Evolutionary conservation across 2,113 vertebrate species (phyloP).

Genomic region (Leiothrix lutea): DNA sequence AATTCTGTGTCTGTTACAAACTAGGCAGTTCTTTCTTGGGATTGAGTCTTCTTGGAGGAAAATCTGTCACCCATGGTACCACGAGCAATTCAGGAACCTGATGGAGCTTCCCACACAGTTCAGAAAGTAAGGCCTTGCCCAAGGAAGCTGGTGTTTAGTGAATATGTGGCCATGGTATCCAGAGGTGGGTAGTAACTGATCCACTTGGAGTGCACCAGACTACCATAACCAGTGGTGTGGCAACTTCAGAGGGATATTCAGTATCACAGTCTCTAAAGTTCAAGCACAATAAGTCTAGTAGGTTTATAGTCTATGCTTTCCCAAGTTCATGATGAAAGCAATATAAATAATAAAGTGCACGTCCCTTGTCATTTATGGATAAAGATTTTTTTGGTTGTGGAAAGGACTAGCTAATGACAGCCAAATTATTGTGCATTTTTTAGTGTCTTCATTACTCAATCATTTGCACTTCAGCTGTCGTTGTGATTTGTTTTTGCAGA

Average conservation of each 20-base stretch:
- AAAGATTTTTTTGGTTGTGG: not conserved
- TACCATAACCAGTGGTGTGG: not conserved
- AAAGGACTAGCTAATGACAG: not conserved
- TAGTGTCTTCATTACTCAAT: not conserved
- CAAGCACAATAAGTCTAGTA: not conserved
- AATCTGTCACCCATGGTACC: accelerated
- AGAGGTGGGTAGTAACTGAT: not conserved
- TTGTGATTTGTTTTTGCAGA: slow-evolving; percentile 11
- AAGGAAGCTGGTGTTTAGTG: not conserved
- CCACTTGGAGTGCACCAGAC: not conserved
- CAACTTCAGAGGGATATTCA: accelerated
- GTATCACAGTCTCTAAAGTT: not conserved
- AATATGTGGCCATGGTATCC: not conserved
- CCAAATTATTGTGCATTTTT: not conserved
- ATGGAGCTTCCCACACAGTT: not conserved
- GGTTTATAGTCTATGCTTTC: not conserved
- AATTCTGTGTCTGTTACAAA: not conserved
- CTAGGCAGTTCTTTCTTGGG: not conserved
- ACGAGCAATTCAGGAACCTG: not conserved
- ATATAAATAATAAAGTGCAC: not conserved
- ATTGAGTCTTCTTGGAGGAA: not conserved
- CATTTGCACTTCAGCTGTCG: not conserved
- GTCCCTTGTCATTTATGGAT: not conserved
- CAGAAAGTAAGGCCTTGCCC: not conserved
- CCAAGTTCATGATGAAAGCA: not conserved